phyloP scores from a whole-genome alignment of 2,888 invertebrate genomes.

The Argyra leucocephala region DNA sequence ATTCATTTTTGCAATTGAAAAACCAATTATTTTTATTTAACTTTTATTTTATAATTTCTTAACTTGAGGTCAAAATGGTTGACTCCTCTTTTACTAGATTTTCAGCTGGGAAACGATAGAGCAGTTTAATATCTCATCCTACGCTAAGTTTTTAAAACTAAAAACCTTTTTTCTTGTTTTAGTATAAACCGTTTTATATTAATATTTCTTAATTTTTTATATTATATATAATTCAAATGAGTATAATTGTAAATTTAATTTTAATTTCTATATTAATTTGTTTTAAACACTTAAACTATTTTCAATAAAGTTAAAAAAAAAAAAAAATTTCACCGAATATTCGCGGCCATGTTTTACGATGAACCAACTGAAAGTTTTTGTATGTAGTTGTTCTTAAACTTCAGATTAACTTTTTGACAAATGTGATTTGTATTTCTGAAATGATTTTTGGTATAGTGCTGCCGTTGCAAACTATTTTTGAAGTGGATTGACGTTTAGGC shows the following conservation, averaged over 20 bases:
- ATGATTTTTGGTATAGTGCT: too few species aligned
- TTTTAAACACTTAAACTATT: not conserved
- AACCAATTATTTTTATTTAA: not conserved
- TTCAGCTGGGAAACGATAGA: not conserved
- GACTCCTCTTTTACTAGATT: not conserved
- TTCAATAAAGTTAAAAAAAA: not conserved
- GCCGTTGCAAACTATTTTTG: too few species aligned
- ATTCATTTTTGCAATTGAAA: too few species aligned
- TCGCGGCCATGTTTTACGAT: slow-evolving; percentile 1
- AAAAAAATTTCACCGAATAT: not conserved
- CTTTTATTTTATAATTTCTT: not conserved
- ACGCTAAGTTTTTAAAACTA: too few species aligned
- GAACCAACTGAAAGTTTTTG: not conserved
- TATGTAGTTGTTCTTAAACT: not conserved
- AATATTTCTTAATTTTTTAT: not conserved
- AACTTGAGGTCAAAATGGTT: slow-evolving; percentile 1
- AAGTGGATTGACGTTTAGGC: too few species aligned
- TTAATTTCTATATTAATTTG: not conserved
- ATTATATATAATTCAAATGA: not conserved
- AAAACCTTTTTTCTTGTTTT: not conserved
- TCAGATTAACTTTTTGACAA: too few species aligned
- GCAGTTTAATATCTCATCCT: not conserved
- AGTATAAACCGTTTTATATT: not conserved
- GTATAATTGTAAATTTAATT: not conserved
- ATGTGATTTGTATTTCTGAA: too few species aligned